Evolutionary conservation across 2,797 vertebrate species (phyloP).

Genomic region (Trichosurus vulpecula): DNA sequence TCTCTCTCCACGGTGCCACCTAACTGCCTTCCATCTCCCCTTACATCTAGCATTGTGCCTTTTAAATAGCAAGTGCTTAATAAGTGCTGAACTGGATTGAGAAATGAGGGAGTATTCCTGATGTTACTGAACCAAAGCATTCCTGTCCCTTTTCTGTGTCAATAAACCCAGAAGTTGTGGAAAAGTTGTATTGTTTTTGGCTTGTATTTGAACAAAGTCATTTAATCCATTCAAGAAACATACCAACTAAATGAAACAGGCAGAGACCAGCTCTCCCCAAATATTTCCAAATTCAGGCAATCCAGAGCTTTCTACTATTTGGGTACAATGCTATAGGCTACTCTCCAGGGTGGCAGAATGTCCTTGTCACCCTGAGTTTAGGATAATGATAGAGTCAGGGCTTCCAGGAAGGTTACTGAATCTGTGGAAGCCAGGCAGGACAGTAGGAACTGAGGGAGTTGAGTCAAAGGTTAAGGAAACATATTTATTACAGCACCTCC

Average conservation of each 20-base stretch:
- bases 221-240: slow-evolving; percentile 33
- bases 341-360: no score
- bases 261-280: slow-evolving; percentile 8
- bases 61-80: neutral
- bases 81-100: neutral
- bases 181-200: neutral
- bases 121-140: neutral
- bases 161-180: neutral
- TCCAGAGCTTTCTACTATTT: neutral
- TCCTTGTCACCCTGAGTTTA: neutral
- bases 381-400: neutral
- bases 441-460: neutral
- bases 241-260: slow-evolving; percentile 17
- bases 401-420: neutral
- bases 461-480: neutral
- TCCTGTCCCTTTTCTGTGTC: neutral
- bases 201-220: neutral
- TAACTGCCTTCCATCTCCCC: neutral
- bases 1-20: neutral
- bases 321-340: no score
- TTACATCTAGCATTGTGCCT: neutral
- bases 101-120: neutral
- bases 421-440: neutral
- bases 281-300: neutral
- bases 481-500: neutral